Evolutionary conservation across 1,140 invertebrate genomes (phyloP).

Genomic region (Solenopsis fugax): DNA sequence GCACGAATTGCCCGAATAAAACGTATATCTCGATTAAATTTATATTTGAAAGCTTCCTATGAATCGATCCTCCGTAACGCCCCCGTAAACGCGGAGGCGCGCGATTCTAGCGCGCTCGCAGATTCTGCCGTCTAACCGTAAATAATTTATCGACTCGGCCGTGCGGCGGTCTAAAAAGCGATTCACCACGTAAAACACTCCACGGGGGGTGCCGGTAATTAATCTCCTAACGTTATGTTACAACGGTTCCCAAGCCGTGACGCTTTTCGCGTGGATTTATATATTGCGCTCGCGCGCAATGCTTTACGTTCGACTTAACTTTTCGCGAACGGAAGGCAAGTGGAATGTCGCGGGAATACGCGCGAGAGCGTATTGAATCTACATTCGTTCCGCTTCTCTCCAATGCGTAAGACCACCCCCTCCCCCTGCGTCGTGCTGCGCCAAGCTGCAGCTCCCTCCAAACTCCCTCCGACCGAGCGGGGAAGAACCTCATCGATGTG

Average conservation of each 20-base stretch:
- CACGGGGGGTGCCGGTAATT: constrained; percentile 43
- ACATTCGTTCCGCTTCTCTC: constrained; percentile 43
- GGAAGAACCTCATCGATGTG: constrained; percentile 57
- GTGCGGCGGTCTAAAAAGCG: constrained; percentile 30
- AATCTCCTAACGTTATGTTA: constrained; percentile 59
- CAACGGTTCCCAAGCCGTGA: constrained; percentile 22
- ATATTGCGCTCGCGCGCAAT: not conserved
- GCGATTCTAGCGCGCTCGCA: not conserved
- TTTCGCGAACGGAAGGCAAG: constrained; percentile 53
- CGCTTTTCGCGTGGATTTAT: not conserved
- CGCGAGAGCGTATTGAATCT: constrained; percentile 64
- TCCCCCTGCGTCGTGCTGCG: not conserved
- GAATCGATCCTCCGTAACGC: constrained; percentile 46
- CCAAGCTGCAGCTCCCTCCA: not conserved
- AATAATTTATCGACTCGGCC: constrained; percentile 53
- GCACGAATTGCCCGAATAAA: constrained; percentile 42
- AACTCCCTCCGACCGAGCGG: not conserved
- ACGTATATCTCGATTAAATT: constrained; percentile 55
- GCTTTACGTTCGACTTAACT: constrained; percentile 61
- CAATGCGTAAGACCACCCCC: constrained; percentile 61
- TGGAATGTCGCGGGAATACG: constrained; percentile 45
- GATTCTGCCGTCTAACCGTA: constrained; percentile 44
- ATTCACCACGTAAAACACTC: constrained; percentile 6
- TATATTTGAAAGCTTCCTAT: constrained; percentile 47
- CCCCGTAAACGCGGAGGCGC: not conserved